Conservation (phyloP, 2,888 invertebrate species). For the Chymomyza fuscimana region DNA sequence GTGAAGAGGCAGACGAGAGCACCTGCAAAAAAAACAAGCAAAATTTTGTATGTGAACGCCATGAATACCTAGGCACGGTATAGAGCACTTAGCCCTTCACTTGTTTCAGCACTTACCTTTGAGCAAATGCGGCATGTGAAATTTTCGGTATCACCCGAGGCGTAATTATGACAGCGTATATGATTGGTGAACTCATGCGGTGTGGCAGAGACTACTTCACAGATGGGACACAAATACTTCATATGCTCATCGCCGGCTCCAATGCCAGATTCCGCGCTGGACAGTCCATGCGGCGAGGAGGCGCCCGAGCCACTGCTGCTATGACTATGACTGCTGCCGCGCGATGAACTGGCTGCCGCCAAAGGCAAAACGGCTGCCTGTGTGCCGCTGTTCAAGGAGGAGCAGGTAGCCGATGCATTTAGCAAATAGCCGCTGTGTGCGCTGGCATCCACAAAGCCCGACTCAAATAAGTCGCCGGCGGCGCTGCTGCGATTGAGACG, state of each 20-base stretch:
- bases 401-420: slow-evolving; percentile 43
- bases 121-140: slow-evolving; percentile 80
- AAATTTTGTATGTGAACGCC: neutral
- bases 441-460: slow-evolving; percentile 79
- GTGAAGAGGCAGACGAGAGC: slow-evolving; percentile 87
- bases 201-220: slow-evolving; percentile 83
- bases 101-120: slow-evolving; percentile 73
- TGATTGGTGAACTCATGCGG: slow-evolving; percentile 86
- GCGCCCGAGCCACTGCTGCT: slow-evolving; percentile 74
- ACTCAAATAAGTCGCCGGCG: slow-evolving; percentile 64
- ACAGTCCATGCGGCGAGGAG: slow-evolving; percentile 68
- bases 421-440: slow-evolving; percentile 64
- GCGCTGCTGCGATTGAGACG: slow-evolving; percentile 72
- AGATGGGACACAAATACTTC: slow-evolving; percentile 84
- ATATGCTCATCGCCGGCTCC: slow-evolving; percentile 78
- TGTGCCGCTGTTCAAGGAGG: slow-evolving; percentile 46
- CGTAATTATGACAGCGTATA: slow-evolving; percentile 84
- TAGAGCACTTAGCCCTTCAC: no score
- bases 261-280: slow-evolving; percentile 67
- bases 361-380: slow-evolving; percentile 31
- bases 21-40: slow-evolving; percentile 78
- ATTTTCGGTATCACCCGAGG: slow-evolving; percentile 80
- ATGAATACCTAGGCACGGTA: no score
- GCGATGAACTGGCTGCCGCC: slow-evolving; percentile 53
- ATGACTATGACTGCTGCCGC: slow-evolving; percentile 40